A percentile compares a stretch with the other conserved stretches of the same genome.
Evolutionary conservation across 1,140 invertebrate species (phyloP).

Genomic region (Drosophila hydei): DNA sequence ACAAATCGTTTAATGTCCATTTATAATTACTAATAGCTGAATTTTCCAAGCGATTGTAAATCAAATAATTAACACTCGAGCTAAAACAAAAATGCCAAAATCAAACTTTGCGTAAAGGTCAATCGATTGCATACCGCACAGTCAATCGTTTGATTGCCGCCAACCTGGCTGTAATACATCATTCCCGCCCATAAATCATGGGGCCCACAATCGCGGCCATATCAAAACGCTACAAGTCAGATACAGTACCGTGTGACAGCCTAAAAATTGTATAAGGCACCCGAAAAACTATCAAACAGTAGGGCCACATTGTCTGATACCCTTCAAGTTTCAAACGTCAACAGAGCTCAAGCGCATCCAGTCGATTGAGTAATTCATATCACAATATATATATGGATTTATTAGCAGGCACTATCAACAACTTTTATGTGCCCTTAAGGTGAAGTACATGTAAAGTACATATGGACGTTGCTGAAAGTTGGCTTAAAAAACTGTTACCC

Average conservation of each 20-base stretch:
- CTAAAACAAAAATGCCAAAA: background rate
- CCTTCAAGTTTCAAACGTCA: slow-evolving; percentile 25
- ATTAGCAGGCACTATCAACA: too few species aligned
- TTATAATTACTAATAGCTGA: slow-evolving; percentile 63
- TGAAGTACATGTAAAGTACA: too few species aligned
- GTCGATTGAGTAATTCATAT: too few species aligned
- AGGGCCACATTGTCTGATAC: background rate
- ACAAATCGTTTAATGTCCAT: slow-evolving; percentile 55
- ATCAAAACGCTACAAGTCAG: slow-evolving; percentile 39
- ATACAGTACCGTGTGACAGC: slow-evolving; percentile 55
- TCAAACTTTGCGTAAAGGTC: slow-evolving; percentile 13
- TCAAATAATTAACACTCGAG: slow-evolving; percentile 11
- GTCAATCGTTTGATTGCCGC: slow-evolving; percentile 66
- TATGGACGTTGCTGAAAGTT: too few species aligned
- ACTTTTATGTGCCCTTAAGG: too few species aligned
- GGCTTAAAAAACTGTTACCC: too few species aligned
- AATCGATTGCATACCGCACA: slow-evolving; percentile 47
- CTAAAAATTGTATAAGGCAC: slow-evolving; percentile 40
- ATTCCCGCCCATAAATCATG: slow-evolving; percentile 64
- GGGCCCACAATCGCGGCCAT: slow-evolving; percentile 32
- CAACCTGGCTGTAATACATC: slow-evolving; percentile 63
- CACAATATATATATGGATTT: too few species aligned
- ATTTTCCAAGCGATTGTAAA: slow-evolving; percentile 60
- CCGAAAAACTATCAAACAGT: background rate
- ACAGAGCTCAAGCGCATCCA: too few species aligned